A percentile compares a stretch with the other conserved stretches of the same genome.
Evolutionary conservation across 2,888 invertebrate genomes (phyloP).

Genomic region (Eulithis testata): DNA sequence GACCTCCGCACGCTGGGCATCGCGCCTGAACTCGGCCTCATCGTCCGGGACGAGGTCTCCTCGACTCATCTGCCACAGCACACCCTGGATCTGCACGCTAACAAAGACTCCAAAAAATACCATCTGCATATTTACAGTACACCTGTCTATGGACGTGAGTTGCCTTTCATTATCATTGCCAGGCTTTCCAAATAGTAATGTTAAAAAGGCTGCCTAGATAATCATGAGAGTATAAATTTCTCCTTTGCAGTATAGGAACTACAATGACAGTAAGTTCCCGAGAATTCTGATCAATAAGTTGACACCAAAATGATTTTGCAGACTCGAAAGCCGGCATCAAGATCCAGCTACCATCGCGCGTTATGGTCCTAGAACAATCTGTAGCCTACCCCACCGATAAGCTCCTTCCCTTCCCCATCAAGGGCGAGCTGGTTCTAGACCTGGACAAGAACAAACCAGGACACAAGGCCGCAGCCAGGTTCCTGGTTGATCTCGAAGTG

Average conservation of each 20-base stretch:
- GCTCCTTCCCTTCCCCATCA: conserved; percentile 83
- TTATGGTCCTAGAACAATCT: conserved; percentile 85
- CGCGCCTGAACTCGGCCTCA: conserved; percentile 89
- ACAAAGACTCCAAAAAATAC: conserved; percentile 89
- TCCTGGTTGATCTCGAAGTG: conserved; percentile 78
- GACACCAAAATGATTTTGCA: conserved; percentile 34
- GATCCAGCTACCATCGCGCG: conserved; percentile 87
- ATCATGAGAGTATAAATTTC: too few species aligned
- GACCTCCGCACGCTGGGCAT: conserved; percentile 90
- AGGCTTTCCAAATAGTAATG: neutral
- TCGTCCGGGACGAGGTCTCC: conserved; percentile 86
- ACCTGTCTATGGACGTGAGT: conserved; percentile 86
- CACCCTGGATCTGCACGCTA: conserved; percentile 88
- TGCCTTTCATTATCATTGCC: neutral
- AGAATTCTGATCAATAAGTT: neutral
- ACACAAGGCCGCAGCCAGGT: conserved; percentile 86
- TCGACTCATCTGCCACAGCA: conserved; percentile 86
- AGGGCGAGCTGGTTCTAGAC: conserved; percentile 86
- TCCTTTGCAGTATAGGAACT: too few species aligned
- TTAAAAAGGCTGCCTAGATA: too few species aligned
- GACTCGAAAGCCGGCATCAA: conserved; percentile 80
- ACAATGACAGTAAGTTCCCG: too few species aligned
- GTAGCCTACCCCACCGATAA: conserved; percentile 75
- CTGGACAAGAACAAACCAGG: conserved; percentile 89
- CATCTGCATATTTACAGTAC: conserved; percentile 87